A percentile compares a stretch with the other conserved stretches of the same genome.
These are phyloP conservation scores for Pachydiplax longipennis DNA, from an alignment of 2,888 invertebrate genomes.

Conservation along the genomic window DNA sequence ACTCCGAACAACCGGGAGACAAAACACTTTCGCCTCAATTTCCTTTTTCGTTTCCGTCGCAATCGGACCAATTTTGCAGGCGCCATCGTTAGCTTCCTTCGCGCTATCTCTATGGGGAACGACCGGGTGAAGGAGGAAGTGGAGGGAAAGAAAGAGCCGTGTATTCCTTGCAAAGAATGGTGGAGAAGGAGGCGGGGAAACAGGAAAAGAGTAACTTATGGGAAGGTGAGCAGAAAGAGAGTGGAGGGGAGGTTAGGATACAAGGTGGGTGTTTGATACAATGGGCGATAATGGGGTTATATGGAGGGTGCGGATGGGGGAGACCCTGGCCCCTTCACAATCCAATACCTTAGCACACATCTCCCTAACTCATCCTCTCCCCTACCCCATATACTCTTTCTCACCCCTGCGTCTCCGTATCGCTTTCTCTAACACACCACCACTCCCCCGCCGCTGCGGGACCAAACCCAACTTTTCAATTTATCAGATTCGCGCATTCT, in stretches of 20 bases:
- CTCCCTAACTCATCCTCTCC: neutral
- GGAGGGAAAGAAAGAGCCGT: neutral
- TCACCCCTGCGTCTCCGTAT: neutral
- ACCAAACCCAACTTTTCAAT: slow-evolving; percentile 46
- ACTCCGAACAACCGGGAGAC: neutral
- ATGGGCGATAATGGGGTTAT: neutral
- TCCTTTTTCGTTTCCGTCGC: neutral
- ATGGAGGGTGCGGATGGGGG: neutral
- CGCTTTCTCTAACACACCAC: neutral
- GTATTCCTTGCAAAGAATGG: neutral
- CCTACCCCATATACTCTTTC: neutral
- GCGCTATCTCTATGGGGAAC: neutral
- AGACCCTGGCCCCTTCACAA: neutral
- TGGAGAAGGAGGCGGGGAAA: neutral
- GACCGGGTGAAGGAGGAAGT: neutral
- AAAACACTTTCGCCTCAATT: neutral
- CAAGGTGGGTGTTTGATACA: neutral
- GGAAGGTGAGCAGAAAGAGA: neutral
- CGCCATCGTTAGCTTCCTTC: neutral
- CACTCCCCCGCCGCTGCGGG: neutral
- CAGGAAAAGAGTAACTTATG: neutral
- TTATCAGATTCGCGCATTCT: slow-evolving; percentile 46
- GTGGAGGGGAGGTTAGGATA: neutral
- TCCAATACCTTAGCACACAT: neutral
- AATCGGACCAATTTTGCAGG: neutral